A percentile compares a stretch with the other conserved stretches of the same genome.
phyloP scores from a whole-genome alignment of 30 jellyfish, hydroid and myxozoan species.

The Haliclystus octoradiatus region DNA sequence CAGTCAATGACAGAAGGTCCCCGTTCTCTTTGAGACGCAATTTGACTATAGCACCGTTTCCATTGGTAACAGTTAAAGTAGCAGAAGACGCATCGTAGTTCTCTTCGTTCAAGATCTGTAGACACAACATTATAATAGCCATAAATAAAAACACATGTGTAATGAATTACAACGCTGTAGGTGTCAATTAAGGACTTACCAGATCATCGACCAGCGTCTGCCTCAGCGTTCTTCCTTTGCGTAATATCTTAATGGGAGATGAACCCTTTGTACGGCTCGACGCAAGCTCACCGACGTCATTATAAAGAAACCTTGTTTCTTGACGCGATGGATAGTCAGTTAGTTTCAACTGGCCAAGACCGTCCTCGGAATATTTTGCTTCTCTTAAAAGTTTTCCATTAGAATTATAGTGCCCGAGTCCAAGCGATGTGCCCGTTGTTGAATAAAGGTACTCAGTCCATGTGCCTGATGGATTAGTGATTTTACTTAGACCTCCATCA shows the following conservation, averaged over 20 bases:
- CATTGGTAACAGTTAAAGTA: conserved; percentile 7
- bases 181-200: conserved; percentile 3
- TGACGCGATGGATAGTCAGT: conserved; percentile 1
- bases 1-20: neutral
- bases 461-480: neutral
- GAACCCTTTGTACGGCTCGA: conserved; percentile 8
- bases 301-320: neutral
- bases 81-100: neutral
- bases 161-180: neutral
- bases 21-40: neutral
- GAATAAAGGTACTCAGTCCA: neutral
- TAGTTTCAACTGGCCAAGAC: conserved; percentile 3
- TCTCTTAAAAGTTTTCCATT: neutral
- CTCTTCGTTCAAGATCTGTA: neutral
- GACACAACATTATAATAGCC: neutral
- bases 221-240: neutral
- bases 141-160: neutral
- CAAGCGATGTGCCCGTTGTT: neutral
- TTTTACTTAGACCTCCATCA: conserved; percentile 1
- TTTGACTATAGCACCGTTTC: neutral
- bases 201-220: conserved; percentile 8
- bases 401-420: neutral
- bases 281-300: conserved; percentile 6
- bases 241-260: neutral
- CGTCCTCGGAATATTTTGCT: neutral